Evolutionary conservation across 2,888 invertebrate species (phyloP).

Genomic region (Tipula confusa): DNA sequence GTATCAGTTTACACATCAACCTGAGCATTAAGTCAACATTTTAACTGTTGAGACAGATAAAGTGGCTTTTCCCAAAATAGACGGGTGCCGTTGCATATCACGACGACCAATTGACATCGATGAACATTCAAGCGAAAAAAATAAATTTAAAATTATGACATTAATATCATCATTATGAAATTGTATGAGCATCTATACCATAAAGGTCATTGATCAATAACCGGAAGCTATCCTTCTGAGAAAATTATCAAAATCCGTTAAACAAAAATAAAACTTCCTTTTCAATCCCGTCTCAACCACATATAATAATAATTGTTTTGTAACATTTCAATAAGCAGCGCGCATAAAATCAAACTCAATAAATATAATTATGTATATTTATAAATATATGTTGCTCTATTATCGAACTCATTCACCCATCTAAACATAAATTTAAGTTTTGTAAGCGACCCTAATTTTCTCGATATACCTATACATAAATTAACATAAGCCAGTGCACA

Average conservation of each 20-base stretch:
- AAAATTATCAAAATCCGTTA: background rate
- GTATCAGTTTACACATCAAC: too few species aligned
- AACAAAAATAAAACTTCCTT: background rate
- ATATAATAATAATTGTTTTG: background rate
- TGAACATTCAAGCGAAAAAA: too few species aligned
- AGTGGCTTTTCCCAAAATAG: too few species aligned
- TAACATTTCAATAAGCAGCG: conserved; percentile 5
- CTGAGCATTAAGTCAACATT: too few species aligned
- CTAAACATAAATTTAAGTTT: background rate
- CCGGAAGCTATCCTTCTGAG: background rate
- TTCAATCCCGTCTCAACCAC: background rate
- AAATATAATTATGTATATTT: background rate
- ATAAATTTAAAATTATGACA: conserved; percentile 3
- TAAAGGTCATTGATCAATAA: background rate
- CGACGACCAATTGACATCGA: too few species aligned
- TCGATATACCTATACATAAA: background rate
- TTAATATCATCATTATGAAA: background rate
- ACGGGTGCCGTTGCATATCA: too few species aligned
- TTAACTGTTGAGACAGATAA: too few species aligned
- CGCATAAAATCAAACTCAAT: conserved; percentile 6
- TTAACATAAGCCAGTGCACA: conserved; percentile 5
- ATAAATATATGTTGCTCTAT: background rate
- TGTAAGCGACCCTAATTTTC: background rate
- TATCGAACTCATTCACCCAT: conserved; percentile 3
- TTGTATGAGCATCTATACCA: background rate